A percentile compares a stretch with the other conserved stretches of the same genome.
Evolutionary conservation across 1,140 invertebrate species (phyloP).

Genomic region (Lordiphosa mommai): DNA sequence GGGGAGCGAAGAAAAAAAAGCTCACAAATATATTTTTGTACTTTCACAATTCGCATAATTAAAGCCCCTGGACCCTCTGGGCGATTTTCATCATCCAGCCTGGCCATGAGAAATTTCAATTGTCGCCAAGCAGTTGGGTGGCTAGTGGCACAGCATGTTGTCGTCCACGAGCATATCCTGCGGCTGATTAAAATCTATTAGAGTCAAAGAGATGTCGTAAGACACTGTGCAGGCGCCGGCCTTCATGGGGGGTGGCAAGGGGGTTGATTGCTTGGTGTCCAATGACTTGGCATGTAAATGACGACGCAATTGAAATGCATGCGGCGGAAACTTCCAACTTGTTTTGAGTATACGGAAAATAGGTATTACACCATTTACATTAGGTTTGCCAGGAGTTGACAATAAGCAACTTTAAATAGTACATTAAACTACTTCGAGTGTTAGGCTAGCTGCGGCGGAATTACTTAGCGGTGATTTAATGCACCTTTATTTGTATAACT

Average conservation of each 20-base stretch:
- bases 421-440: too few relatives aligned
- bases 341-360: too few relatives aligned
- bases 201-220: conserved; percentile 71
- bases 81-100: conserved; percentile 37
- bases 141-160: conserved; percentile 61
- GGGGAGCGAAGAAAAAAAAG: neutral
- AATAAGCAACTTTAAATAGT: too few relatives aligned
- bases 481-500: too few relatives aligned
- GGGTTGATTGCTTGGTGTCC: conserved; percentile 17
- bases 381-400: too few relatives aligned
- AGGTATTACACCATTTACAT: too few relatives aligned
- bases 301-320: conserved; percentile 73
- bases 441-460: too few relatives aligned
- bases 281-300: conserved; percentile 74
- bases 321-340: conserved; percentile 17
- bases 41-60: conserved; percentile 56
- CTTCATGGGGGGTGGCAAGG: conserved; percentile 1
- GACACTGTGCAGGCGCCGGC: conserved; percentile 46
- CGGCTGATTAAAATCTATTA: conserved; percentile 79
- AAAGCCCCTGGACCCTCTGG: conserved; percentile 33
- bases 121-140: conserved; percentile 42
- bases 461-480: too few relatives aligned
- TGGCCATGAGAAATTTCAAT: conserved; percentile 33
- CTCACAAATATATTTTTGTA: conserved; percentile 8
- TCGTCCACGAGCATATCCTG: conserved; percentile 63